phyloP scores from a whole-genome alignment of 2,113 vertebrate species.

The Myiozetetes cayanensis region DNA sequence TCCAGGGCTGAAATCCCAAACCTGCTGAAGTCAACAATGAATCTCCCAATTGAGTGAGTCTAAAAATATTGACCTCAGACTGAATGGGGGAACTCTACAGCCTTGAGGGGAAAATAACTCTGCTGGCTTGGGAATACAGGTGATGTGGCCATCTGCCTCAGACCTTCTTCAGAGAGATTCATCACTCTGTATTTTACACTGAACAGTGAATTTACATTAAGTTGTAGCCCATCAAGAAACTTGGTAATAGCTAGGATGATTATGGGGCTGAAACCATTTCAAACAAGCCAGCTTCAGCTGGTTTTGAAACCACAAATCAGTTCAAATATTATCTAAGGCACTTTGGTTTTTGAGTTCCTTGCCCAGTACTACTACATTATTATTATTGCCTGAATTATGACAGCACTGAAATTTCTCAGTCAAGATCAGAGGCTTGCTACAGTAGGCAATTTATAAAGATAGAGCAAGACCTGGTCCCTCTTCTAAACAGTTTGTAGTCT shows the following conservation, averaged over 20 bases:
- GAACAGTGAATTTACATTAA: not conserved
- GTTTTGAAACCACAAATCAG: not conserved
- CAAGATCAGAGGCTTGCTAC: not conserved
- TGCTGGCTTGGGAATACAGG: not conserved
- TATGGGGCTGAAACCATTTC: not conserved
- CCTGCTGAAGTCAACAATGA: not conserved
- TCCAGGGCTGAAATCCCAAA: not conserved
- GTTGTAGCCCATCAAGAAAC: not conserved
- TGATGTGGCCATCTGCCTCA: not conserved
- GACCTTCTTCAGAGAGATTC: not conserved
- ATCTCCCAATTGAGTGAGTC: not conserved
- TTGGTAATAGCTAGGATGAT: not conserved
- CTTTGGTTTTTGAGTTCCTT: not conserved
- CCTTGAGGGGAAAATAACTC: not conserved
- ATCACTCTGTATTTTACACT: not conserved
- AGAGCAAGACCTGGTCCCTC: not conserved
- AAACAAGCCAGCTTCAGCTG: not conserved
- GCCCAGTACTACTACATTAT: not conserved
- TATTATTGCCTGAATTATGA: not conserved
- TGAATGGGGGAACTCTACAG: not conserved
- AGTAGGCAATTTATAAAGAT: not conserved
- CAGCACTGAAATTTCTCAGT: not conserved
- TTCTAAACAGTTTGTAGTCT: not conserved
- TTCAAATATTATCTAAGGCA: not conserved
- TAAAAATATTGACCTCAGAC: not conserved